A percentile compares a stretch with the other conserved stretches of the same genome.
Evolutionary conservation across 1,140 invertebrate genomes (phyloP).

Genomic region (Drosophila paulistorum): DNA sequence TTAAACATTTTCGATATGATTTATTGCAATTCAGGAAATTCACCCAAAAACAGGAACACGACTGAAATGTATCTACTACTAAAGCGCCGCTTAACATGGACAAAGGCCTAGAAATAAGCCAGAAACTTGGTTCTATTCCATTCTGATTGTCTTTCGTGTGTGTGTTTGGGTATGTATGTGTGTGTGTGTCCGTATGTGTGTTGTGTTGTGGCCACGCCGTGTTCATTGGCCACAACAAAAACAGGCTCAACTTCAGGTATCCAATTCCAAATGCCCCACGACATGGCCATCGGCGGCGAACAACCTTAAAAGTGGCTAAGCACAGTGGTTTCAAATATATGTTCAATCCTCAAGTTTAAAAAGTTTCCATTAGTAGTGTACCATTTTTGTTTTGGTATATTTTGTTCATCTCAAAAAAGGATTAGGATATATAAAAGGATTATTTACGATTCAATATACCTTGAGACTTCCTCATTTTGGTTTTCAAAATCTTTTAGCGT

Average conservation of each 20-base stretch:
- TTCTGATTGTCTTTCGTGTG: background rate
- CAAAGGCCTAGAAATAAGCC: background rate
- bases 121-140: constrained; percentile 24
- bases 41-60: constrained; percentile 32
- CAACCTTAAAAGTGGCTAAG: constrained; percentile 30
- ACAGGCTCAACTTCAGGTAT: constrained; percentile 66
- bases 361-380: too few relatives aligned
- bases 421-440: too few relatives aligned
- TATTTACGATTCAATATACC: too few relatives aligned
- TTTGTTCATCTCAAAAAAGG: too few relatives aligned
- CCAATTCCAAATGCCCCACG: constrained; percentile 55
- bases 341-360: too few relatives aligned
- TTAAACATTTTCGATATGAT: constrained; percentile 71
- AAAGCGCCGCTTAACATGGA: constrained; percentile 40
- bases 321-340: constrained; percentile 15
- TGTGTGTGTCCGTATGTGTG: background rate
- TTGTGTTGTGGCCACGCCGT: constrained; percentile 49
- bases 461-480: too few relatives aligned
- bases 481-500: too few relatives aligned
- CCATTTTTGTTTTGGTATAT: too few relatives aligned
- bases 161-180: constrained; percentile 7
- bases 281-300: constrained; percentile 43
- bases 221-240: constrained; percentile 54
- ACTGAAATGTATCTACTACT: constrained; percentile 7
- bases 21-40: constrained; percentile 48